Base-by-base conservation (phyloP, 2,797 vertebrate genomes). In the Labeo calbasu region DNA sequence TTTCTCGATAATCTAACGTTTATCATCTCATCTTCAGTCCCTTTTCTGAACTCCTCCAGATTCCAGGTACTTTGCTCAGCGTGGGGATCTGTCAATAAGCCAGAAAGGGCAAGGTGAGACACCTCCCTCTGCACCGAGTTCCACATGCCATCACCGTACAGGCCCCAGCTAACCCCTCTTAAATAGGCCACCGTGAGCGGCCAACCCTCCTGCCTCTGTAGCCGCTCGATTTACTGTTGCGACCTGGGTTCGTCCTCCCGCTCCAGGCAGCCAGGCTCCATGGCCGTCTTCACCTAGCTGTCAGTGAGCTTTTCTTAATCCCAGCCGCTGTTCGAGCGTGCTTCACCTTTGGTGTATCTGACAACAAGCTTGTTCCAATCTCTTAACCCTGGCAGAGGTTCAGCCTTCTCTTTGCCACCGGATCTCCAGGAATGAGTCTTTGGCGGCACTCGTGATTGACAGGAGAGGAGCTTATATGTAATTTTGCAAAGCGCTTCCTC, bases 391-490 rank as follows among this genome's bases (percentile, higher is more conserved):
- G 82, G 66, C 84, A 87, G 87, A 28, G 81, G 85, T 89, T 89
- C 88, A 66, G 69, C 12, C 61, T 84, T 79, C 89, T 83, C 43
- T 86, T 89, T 88, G 86, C 89, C 89, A 90, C 90, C 76, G 84
- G 91, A 93, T 93, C 86, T 90, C 53, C 36, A 88, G 89, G 82
- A 91, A 90, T 89, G 82, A 90, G 91, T 88, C 89, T 89, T 93
- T 89, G 89, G 91, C 91, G 88, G 86, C 69, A 1, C 65, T 72
- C 77, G 77, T 92, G 91, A 92, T 90, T 94, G 94, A 94, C 94
- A 94, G 92, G 91, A 88, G 89, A 94, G 92, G 92, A 93, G 94
- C 94, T 95, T 94, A 94, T 94, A 91, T 95, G 92, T 95, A 94
- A 94, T 95, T 95, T 94, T 84, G 92, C 90, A 92, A 92, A 94